Evolutionary conservation across 1,140 invertebrate genomes (phyloP), one percentile per base, ranked within the genome.

Genomic region (Lethocerus indicus): DNA sequence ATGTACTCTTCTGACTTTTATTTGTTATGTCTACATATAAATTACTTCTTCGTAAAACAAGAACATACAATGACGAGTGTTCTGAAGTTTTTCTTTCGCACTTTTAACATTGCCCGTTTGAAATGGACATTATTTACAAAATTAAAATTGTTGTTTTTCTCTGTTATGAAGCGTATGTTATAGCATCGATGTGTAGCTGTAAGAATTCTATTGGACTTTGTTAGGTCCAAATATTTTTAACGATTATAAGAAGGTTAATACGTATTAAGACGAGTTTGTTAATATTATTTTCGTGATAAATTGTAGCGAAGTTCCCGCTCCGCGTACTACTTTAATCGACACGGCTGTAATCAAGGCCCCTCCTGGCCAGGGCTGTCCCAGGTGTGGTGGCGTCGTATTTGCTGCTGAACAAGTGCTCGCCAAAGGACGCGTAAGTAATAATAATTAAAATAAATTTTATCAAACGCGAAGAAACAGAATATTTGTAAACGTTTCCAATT

Each of bases 351-450:
- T 90, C 60, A 73, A 78, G 64, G 87, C 86, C 5, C 73, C 80
- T 20, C 79, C 83, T 37, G 87, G 87, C 51, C 76, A 88, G 63
- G 87, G 86, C 27, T 92, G 88, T 63, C 87, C 87, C 1, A 75
- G 87, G 51, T 93, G 87, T 62, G 87, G 87, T 27, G 87, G 87
- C 32, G 78, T 83, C 2, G 89, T 93, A 1, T 93, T 84, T 62
- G 87, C 86, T 37, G 88, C 88, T 43, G 89, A 93, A 63, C 79
- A 86, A 65, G 85, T 91, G 37, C 68, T 90, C 21, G 85, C 86
- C 14, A 59, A 59, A 52, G 55, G 58, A 46, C 46, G 54, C 24
- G 59, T 60, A 52, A 57, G 55, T 58, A 2, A n/a, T 18, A 6
- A 24, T 39, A 14, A 18, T 39, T 39, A 20, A 3, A 39, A 39